Evolutionary conservation across 2,888 invertebrate species (phyloP).

Genomic region (Eupithecia inturbata): DNA sequence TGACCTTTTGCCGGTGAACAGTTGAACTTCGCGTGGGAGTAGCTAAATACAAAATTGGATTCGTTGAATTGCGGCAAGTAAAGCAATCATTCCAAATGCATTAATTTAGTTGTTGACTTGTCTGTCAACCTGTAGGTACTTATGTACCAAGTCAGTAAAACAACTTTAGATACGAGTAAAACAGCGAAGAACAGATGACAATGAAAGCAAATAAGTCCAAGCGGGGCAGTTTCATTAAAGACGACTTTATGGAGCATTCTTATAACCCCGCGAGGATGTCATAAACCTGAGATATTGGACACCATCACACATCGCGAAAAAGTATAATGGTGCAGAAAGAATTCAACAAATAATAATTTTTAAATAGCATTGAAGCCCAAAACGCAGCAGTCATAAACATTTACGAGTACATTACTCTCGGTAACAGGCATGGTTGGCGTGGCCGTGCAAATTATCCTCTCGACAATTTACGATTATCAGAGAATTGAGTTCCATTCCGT

Average conservation of each 20-base stretch:
- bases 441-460: conserved; percentile 68
- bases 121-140: conserved; percentile 5
- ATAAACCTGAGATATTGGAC: conserved; percentile 67
- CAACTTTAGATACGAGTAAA: conserved; percentile 13
- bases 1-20: conserved; percentile 61
- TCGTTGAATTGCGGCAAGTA: conserved; percentile 69
- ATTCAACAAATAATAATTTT: conserved; percentile 70
- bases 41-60: conserved; percentile 75
- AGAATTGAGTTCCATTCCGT: conserved; percentile 46
- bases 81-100: conserved; percentile 65
- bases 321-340: conserved; percentile 53
- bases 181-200: conserved; percentile 15
- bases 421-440: conserved; percentile 65
- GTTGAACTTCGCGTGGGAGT: conserved; percentile 68
- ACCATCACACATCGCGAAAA: conserved; percentile 66
- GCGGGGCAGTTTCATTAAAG: conserved; percentile 36
- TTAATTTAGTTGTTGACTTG: conserved; percentile 62
- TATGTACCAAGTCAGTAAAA: conserved; percentile 15
- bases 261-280: conserved; percentile 56
- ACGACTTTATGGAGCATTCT: conserved; percentile 48
- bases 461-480: conserved; percentile 56
- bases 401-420: conserved; percentile 82
- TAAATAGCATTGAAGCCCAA: conserved; percentile 69
- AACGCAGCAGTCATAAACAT: conserved; percentile 77
- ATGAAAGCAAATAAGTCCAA: conserved; percentile 18